Conservation (phyloP, 1,140 invertebrate species). For the Ericerus pela region DNA sequence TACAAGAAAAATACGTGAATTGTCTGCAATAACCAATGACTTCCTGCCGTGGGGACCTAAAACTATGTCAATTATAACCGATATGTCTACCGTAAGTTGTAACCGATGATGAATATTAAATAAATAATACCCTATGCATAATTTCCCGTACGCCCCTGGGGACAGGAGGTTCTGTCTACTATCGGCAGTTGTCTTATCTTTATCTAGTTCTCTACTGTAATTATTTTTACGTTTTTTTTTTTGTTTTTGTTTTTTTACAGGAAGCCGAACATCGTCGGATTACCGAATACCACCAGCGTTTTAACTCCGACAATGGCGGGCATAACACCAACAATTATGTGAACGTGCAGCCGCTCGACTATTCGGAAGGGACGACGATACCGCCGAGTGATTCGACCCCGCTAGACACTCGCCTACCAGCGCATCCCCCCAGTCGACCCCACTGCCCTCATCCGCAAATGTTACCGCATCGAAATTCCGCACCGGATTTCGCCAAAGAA, state of each 20-base stretch:
- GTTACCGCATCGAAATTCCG: neutral
- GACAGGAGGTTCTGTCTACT: too few relatives aligned
- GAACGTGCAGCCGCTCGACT: neutral
- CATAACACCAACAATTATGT: constrained; percentile 4
- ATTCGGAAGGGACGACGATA: constrained; percentile 1
- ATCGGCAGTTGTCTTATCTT: too few relatives aligned
- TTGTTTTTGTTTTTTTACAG: constrained; percentile 34
- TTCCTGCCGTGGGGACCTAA: too few relatives aligned
- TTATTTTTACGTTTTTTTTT: constrained; percentile 13
- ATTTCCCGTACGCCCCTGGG: too few relatives aligned
- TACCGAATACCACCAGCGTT: constrained; percentile 28
- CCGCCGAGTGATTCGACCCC: constrained; percentile 1
- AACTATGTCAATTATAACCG: too few relatives aligned
- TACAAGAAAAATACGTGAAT: too few relatives aligned
- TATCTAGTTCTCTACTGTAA: too few relatives aligned
- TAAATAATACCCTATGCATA: too few relatives aligned
- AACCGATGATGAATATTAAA: too few relatives aligned
- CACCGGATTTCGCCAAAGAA: neutral
- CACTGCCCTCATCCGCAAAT: constrained; percentile 10
- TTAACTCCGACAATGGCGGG: neutral
- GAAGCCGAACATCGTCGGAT: constrained; percentile 80
- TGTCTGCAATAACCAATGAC: too few relatives aligned
- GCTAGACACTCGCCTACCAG: neutral
- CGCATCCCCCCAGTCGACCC: constrained; percentile 8
- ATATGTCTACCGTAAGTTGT: too few relatives aligned